These are phyloP conservation scores for Ceriagrion tenellum DNA, from an alignment of 2,888 invertebrate genomes.

Conservation along the genomic window DNA sequence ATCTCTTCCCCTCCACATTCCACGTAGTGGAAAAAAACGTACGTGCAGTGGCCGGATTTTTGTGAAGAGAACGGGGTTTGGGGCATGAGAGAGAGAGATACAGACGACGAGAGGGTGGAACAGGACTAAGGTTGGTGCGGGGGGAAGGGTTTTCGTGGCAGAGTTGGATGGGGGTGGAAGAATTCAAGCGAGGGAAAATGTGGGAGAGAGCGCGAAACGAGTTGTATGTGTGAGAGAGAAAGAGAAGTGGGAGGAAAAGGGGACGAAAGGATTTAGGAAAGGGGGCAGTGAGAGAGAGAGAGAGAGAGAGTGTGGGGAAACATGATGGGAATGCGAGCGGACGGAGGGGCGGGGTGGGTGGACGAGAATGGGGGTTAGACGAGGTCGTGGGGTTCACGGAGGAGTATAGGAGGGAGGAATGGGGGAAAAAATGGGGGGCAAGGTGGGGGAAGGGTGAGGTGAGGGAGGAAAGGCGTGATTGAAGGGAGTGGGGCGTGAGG, in stretches of 20 bases:
- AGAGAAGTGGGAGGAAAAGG: neutral
- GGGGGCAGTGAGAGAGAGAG: neutral
- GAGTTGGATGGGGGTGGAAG: neutral
- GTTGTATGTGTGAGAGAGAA: neutral
- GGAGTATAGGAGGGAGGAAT: neutral
- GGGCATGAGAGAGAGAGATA: too few species aligned
- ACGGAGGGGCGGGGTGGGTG: neutral
- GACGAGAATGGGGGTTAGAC: conserved; percentile 14
- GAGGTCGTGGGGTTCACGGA: neutral
- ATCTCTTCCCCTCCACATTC: neutral
- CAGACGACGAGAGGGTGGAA: neutral
- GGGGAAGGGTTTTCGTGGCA: neutral
- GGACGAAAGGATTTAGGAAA: neutral
- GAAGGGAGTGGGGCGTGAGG: neutral
- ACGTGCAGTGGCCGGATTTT: neutral
- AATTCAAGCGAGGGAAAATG: neutral
- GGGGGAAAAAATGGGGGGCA: too few species aligned
- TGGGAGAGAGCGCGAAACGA: neutral
- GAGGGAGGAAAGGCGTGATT: neutral
- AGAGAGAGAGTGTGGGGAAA: neutral
- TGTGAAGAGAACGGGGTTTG: too few species aligned
- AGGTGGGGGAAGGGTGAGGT: neutral
- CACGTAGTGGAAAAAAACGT: neutral
- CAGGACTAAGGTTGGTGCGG: neutral
- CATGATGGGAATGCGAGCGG: neutral